Percentiles rank a stretch among this genome's conserved stretches.
Conservation (phyloP, 2,113 vertebrate species). For the Tretioscincus oriximinensis region DNA sequence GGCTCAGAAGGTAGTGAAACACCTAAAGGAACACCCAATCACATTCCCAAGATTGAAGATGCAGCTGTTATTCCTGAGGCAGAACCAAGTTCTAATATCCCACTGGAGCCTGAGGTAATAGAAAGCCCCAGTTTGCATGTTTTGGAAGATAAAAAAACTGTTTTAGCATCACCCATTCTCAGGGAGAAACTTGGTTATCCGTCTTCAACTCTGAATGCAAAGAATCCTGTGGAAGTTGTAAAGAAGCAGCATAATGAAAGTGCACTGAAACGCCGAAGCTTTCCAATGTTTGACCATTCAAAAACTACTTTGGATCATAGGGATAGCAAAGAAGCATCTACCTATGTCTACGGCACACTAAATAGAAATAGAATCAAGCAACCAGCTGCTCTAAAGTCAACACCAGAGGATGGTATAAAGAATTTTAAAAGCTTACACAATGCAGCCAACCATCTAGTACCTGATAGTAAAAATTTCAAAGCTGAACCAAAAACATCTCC, state of each 20-base stretch:
- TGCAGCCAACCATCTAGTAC: constrained; percentile 67
- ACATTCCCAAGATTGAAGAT: constrained; percentile 38
- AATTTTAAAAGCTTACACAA: constrained; percentile 72
- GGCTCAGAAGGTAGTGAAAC: constrained; percentile 73
- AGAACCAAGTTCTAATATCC: constrained; percentile 32
- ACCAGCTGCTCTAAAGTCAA: constrained; percentile 58
- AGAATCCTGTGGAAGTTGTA: constrained; percentile 61
- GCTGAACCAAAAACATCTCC: constrained; percentile 64
- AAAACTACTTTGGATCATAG: constrained; percentile 73
- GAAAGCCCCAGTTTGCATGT: constrained; percentile 68
- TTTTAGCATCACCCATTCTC: constrained; percentile 45
- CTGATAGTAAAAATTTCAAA: constrained; percentile 72
- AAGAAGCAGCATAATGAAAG: constrained; percentile 75
- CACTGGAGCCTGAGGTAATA: constrained; percentile 51
- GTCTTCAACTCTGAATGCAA: constrained; percentile 72
- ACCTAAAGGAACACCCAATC: constrained; percentile 64
- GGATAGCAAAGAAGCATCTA: constrained; percentile 64
- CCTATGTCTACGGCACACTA: constrained; percentile 79
- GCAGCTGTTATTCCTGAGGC: constrained; percentile 23
- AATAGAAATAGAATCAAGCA: constrained; percentile 71
- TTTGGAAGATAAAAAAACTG: constrained; percentile 63
- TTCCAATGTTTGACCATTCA: constrained; percentile 82
- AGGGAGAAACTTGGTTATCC: constrained; percentile 64
- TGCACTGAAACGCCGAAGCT: constrained; percentile 85
- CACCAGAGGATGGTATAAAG: constrained; percentile 65